phyloP scores from a whole-genome alignment of 2,113 vertebrate genomes.

The Burhinus oedicnemus region DNA sequence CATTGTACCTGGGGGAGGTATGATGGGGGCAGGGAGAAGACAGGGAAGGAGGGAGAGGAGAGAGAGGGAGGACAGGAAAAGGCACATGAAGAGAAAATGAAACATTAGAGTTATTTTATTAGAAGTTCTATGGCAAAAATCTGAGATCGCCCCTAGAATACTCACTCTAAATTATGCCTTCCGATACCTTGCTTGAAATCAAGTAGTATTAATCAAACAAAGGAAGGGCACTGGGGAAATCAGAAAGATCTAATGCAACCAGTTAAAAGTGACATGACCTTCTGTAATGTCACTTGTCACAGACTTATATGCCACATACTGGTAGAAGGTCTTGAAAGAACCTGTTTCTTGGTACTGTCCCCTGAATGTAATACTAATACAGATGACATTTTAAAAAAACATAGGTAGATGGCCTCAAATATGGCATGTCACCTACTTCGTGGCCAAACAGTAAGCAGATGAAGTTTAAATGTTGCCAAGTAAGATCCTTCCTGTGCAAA shows the following conservation, averaged over 20 bases:
- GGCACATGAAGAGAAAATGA: background rate
- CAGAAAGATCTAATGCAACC: conserved; percentile 93
- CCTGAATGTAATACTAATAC: conserved; percentile 72
- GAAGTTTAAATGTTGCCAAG: background rate
- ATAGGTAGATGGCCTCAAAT: conserved; percentile 30
- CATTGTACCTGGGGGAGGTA: background rate
- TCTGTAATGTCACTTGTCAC: conserved; percentile 97
- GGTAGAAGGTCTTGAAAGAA: conserved; percentile 73
- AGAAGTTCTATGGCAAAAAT: conserved; percentile 1
- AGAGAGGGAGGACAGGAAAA: background rate
- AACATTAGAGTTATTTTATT: background rate
- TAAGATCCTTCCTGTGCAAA: conserved; percentile 1
- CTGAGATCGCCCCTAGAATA: conserved; percentile 32
- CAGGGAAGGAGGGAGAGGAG: background rate
- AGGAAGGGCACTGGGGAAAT: conserved; percentile 89
- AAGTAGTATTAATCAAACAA: conserved; percentile 82
- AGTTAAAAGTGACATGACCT: conserved; percentile 98
- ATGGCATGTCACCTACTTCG: background rate
- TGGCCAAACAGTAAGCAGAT: background rate
- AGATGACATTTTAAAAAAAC: conserved; percentile 75
- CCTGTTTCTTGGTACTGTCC: conserved; percentile 63
- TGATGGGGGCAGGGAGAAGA: background rate
- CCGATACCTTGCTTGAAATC: conserved; percentile 73
- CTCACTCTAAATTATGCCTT: conserved; percentile 72
- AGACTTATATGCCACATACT: conserved; percentile 82